Evolutionary conservation across 2,113 vertebrate genomes (phyloP), one percentile per base, ranked within the genome.

Genomic region (Catagonus wagneri): DNA sequence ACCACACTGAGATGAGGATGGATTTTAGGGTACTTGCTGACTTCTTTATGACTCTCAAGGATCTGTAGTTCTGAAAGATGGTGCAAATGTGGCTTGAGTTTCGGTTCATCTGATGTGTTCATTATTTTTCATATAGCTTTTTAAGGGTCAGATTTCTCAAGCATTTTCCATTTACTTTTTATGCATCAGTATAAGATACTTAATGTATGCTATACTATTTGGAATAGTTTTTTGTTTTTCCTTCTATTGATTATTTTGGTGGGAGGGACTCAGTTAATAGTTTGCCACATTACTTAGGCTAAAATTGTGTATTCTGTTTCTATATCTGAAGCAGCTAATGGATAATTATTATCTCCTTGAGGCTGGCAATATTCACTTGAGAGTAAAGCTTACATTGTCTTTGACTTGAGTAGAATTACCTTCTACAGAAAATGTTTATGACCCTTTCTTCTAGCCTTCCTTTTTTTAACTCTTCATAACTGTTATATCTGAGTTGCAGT

Each of bases 321-420:
- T 74, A 12, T 58, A 52, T 68, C 25, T 88, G 54, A 89, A 88
- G 58, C 6, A 66, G 25, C 16, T 81, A 83, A 79, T 75, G 36
- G 22, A 11, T 92, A 89, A 71, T 79, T 85, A 95, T 88, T 92
- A 75, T 58, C n/a, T 72, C 8, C 15, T 50, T 15, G 32, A 89
- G 16, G 25, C 27, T 68, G 65, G 27, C 14, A 60, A 15, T 81
- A 89, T 27, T 78, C 63, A 71, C 50, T 90, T 75, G 52, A 88
- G n/a, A 89, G 27, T 84, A 61, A 95, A 88, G 94, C 75, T 87
- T 60, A 69, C 22, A 36, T 92, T 75, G 34, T 89, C 10, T 94
- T 15, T 96, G 58, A 90, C 36, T 80, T 78, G 22, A 86, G 14
- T 61, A 80, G 71, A 85, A 87, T 66, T 80, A 54, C 27, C 17